phyloP scores from a whole-genome alignment of 2,888 invertebrate species.

The Phaonia tiefii region DNA sequence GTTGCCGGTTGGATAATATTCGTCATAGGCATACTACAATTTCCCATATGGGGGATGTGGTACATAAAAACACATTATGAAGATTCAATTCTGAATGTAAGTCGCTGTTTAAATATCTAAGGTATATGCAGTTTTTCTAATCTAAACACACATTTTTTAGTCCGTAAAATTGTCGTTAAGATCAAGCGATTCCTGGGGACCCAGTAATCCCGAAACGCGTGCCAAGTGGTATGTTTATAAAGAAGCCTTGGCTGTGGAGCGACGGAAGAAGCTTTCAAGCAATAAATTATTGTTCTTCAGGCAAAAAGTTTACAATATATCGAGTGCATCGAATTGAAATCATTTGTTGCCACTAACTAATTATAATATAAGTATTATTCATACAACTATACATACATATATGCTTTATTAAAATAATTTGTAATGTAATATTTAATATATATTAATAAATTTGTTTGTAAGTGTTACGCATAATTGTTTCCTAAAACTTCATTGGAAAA shows the following conservation, averaged over 20 bases:
- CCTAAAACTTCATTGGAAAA: too few species aligned
- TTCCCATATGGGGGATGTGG: constrained; percentile 81
- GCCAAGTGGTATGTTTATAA: constrained; percentile 84
- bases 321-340: constrained; percentile 8
- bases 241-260: constrained; percentile 80
- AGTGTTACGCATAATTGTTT: too few species aligned
- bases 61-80: constrained; percentile 69
- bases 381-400: too few species aligned
- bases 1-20: constrained; percentile 83
- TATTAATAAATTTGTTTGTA: too few species aligned
- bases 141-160: constrained; percentile 51
- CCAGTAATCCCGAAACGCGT: constrained; percentile 81
- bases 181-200: constrained; percentile 83
- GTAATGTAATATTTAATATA: too few species aligned
- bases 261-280: constrained; percentile 70
- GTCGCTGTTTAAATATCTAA: background rate
- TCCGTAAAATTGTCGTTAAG: constrained; percentile 73
- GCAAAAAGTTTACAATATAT: constrained; percentile 73
- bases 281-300: constrained; percentile 73
- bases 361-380: too few species aligned
- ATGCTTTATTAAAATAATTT: too few species aligned
- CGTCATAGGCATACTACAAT: constrained; percentile 81
- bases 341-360: too few species aligned
- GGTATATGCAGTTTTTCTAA: too few species aligned
- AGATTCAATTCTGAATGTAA: constrained; percentile 70